Conservation (phyloP, 1,140 invertebrate genomes). For the Neodiprion fabricii region DNA sequence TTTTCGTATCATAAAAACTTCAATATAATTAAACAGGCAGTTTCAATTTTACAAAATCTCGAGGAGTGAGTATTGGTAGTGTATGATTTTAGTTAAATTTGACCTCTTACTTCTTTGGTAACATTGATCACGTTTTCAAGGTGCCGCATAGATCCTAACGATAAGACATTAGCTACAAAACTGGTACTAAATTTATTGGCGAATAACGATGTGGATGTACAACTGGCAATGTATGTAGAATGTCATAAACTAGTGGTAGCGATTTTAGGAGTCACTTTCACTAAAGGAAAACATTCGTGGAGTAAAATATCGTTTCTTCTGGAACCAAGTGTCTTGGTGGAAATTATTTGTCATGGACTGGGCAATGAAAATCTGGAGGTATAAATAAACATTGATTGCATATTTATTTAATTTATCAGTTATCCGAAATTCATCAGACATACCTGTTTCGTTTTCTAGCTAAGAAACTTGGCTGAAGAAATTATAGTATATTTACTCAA, state of each 20-base stretch:
- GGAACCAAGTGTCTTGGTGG: conserved; percentile 64
- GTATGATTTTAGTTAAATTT: background rate
- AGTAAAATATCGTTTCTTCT: conserved; percentile 62
- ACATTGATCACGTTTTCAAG: conserved; percentile 20
- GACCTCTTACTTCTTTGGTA: background rate
- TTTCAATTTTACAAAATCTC: conserved; percentile 36
- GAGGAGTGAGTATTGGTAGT: conserved; percentile 22
- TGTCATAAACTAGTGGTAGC: conserved; percentile 51
- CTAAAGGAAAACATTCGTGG: conserved; percentile 45
- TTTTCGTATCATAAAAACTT: conserved; percentile 51
- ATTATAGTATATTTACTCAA: conserved; percentile 69
- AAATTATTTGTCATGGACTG: conserved; percentile 69
- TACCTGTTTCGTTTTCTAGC: conserved; percentile 47
- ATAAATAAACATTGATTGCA: conserved; percentile 19
- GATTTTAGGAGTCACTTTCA: conserved; percentile 55
- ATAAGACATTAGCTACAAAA: conserved; percentile 39
- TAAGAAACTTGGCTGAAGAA: conserved; percentile 64
- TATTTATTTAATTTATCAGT: background rate
- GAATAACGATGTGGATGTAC: conserved; percentile 48
- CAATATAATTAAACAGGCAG: conserved; percentile 37
- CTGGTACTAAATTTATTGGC: conserved; percentile 45
- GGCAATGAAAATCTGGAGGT: conserved; percentile 56
- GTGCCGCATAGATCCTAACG: conserved; percentile 34
- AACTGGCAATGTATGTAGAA: conserved; percentile 52
- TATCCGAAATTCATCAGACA: conserved; percentile 13